Evolutionary conservation across 2,797 vertebrate genomes (phyloP).

Genomic region (Acridotheres tristis): DNA sequence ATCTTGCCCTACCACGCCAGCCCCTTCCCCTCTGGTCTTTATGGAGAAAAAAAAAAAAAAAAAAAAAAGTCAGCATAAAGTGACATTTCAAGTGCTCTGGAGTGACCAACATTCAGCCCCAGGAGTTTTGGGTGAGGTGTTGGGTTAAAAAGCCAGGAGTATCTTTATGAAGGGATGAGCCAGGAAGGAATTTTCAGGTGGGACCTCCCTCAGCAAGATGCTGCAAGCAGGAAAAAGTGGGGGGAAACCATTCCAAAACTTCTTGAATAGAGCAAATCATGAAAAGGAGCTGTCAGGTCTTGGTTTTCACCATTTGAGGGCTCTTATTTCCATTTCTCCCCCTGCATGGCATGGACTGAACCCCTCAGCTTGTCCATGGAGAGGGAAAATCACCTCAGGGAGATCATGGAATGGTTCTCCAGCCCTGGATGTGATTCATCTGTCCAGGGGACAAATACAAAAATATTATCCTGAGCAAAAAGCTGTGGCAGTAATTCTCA

Average conservation of each 20-base stretch:
- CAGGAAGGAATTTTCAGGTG: not conserved
- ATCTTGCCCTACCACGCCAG: not conserved
- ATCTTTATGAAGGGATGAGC: not conserved
- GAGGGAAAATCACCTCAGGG: not conserved
- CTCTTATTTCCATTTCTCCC: not conserved
- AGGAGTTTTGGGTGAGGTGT: not conserved
- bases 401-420: not conserved
- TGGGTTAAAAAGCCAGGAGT: not conserved
- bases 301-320: not conserved
- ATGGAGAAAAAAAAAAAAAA: rapidly evolving
- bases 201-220: not conserved
- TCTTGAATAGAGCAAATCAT: not conserved
- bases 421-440: not conserved
- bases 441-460: not conserved
- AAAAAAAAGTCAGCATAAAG: not conserved
- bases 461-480: slow-evolving; percentile 4
- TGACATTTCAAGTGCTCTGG: slow-evolving; percentile 6
- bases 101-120: not conserved
- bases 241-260: not conserved
- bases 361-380: not conserved
- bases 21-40: not conserved
- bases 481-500: not conserved
- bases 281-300: not conserved
- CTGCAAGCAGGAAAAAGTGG: not conserved
- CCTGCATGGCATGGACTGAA: not conserved